These are phyloP conservation scores for Branchipolynoe longqiensis DNA, from an alignment of 2,888 invertebrate species.

Conservation along the genomic window DNA sequence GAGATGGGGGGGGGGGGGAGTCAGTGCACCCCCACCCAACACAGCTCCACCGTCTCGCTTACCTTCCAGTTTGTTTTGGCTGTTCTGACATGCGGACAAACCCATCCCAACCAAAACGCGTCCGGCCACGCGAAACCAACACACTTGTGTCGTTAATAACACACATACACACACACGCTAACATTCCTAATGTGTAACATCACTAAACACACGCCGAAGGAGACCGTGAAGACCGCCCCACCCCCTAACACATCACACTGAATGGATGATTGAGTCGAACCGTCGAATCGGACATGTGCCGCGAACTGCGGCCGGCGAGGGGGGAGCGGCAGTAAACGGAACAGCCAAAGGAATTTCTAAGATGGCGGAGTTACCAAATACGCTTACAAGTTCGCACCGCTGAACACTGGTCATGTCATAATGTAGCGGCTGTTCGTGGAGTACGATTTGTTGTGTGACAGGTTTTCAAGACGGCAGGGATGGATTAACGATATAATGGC, in stretches of 20 bases:
- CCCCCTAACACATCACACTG: no score
- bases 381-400: neutral
- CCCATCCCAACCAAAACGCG: neutral
- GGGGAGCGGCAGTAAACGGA: neutral
- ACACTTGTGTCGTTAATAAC: no score
- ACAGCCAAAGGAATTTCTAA: conserved; percentile 22
- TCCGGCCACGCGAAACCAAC: neutral
- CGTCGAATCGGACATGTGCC: no score
- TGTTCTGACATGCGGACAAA: neutral
- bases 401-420: conserved; percentile 1
- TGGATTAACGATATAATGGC: conserved; percentile 7
- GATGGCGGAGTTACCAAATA: conserved; percentile 27
- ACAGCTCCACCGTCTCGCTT: neutral
- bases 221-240: neutral
- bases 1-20: no score
- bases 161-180: no score
- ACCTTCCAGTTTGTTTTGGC: conserved; percentile 8
- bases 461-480: neutral
- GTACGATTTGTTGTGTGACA: conserved; percentile 3
- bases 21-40: neutral
- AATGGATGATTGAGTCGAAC: no score
- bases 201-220: neutral
- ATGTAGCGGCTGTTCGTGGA: conserved; percentile 1
- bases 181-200: no score
- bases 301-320: neutral